Percentiles rank a stretch among this genome's conserved stretches.
phyloP scores from a whole-genome alignment of 2,113 vertebrate species.

The human region GRCh38 chr13:106304501-106305000 shows the following conservation, averaged over 20 bases:
- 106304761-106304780: too few relatives aligned
- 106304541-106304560: neutral
- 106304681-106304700: rapidly evolving
- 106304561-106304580: neutral
- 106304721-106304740: neutral
- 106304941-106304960: neutral
- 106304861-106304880: neutral
- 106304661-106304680: neutral
- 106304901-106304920: neutral
- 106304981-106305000: neutral
- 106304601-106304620: neutral
- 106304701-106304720: neutral
- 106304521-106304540: neutral
- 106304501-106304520: neutral
- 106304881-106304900: neutral
- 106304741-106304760: neutral
- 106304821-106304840: neutral
- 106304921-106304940: neutral
- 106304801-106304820: neutral
- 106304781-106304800: neutral
- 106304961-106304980: neutral
- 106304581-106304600: neutral
- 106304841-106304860: neutral
- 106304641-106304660: neutral
- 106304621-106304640: neutral